Evolutionary conservation across 2,888 invertebrate species (phyloP).

Genomic region (Andrena haemorrhoa): DNA sequence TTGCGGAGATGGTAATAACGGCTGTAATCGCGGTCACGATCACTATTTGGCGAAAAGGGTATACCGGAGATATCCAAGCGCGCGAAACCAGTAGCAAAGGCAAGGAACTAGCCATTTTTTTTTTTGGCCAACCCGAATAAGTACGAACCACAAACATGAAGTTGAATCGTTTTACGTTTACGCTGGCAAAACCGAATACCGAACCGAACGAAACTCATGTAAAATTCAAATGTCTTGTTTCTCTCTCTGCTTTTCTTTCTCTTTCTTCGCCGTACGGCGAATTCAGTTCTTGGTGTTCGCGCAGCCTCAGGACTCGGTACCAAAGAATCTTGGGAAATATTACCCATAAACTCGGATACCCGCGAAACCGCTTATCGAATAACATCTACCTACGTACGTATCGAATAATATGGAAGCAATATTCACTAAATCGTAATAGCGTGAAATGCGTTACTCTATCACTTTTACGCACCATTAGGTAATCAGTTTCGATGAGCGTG

Average conservation of each 20-base stretch:
- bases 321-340: slow-evolving; percentile 84
- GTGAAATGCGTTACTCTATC: not conserved
- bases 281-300: slow-evolving; percentile 71
- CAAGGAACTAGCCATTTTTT: slow-evolving; percentile 27
- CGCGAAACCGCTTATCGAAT: slow-evolving; percentile 70
- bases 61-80: slow-evolving; percentile 9
- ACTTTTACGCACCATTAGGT: slow-evolving; percentile 37
- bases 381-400: not conserved
- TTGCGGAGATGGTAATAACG: not conserved
- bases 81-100: slow-evolving; percentile 9
- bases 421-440: not conserved
- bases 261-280: slow-evolving; percentile 35
- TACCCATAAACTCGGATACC: slow-evolving; percentile 82
- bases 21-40: not conserved
- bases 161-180: not conserved
- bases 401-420: slow-evolving; percentile 1
- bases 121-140: not conserved
- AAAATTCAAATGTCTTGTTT: slow-evolving; percentile 51
- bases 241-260: slow-evolving; percentile 27
- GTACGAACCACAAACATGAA: not conserved
- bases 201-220: not conserved
- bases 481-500: slow-evolving; percentile 17
- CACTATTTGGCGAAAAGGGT: not conserved
- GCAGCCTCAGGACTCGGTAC: slow-evolving; percentile 62
- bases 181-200: not conserved